Conservation (phyloP, 2,113 vertebrate genomes). For the Pogona vitticeps region DNA sequence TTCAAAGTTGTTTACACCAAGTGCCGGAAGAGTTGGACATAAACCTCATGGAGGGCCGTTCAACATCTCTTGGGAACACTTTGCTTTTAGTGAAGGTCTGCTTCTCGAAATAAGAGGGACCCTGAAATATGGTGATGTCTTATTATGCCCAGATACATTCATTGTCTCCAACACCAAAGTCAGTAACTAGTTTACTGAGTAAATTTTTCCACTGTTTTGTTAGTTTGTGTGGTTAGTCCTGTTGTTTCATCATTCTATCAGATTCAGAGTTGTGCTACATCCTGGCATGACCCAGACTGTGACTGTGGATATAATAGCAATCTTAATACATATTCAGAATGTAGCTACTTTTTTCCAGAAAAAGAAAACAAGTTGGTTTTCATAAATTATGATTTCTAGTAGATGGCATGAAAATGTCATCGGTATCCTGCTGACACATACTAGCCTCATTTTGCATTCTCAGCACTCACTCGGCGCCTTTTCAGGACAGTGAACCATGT, state of each 20-base stretch:
- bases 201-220: conserved; percentile 4
- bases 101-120: background rate
- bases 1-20: background rate
- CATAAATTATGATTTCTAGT: conserved; percentile 10
- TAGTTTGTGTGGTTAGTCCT: background rate
- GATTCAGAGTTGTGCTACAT: conserved; percentile 12
- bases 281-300: background rate
- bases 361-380: conserved; percentile 2
- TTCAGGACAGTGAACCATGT: background rate
- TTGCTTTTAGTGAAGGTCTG: too few species aligned
- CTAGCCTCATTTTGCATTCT: background rate
- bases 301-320: background rate
- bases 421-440: background rate
- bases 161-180: background rate
- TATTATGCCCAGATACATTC: background rate
- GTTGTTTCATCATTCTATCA: background rate
- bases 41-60: too few species aligned
- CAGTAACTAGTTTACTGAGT: conserved; percentile 12
- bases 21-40: too few species aligned
- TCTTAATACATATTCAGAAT: background rate
- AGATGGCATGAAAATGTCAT: background rate
- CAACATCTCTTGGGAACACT: too few species aligned
- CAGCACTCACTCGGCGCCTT: background rate
- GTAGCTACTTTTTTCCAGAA: background rate
- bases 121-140: background rate